Evolutionary conservation across 2,797 vertebrate genomes (phyloP), one percentile per base, ranked within the genome.

Genomic region (Thaleichthys pacificus): DNA sequence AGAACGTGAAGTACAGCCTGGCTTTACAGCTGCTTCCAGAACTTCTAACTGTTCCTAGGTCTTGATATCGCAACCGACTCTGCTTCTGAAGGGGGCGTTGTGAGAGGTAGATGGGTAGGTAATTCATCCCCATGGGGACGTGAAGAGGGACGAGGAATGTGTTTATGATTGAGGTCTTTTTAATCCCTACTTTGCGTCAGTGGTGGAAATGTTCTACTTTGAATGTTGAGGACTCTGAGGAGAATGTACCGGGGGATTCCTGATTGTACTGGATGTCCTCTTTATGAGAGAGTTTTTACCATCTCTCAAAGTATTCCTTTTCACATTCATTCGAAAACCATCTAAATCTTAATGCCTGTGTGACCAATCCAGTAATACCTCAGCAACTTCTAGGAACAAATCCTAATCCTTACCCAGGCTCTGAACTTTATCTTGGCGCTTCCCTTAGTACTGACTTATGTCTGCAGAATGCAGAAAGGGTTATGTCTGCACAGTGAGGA

Each of bases 1-100:
- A 88, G 89, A 89, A 91, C 90, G 91, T 91, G 85, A 91, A 91
- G 89, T 91, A 90, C 86, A 80, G 77, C 88, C 85, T 77, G 80
- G 80, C 81, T 86, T 82, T 79, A 72, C 74, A 76, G 84, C 73
- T 78, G 83, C 86, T 87, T 86, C 85, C 82, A 60, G 84, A 87
- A 84, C 77, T 70, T 77, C 84, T 81, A 81, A 86, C 78, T 89
- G 79, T 87, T 85, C 84, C 81, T 24, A 1, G 73, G 80, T 72
- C 76, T 76, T 66, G 35, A 80, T 68, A 80, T 68, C 69, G 26
- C 68, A 72, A 12, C 11, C 62, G 68, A 35, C 32, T 73, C 70
- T 49, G 47, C 57, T 75, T 78, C 70, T 70, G 76, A 80, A 79
- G 11, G 17, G 51, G 22, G 22, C 22, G 19, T 28, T 17, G 9